Percentiles rank a stretch among this genome's conserved stretches.
Conservation (phyloP, 2,113 vertebrate species). For the Lipotes vexillifer region DNA sequence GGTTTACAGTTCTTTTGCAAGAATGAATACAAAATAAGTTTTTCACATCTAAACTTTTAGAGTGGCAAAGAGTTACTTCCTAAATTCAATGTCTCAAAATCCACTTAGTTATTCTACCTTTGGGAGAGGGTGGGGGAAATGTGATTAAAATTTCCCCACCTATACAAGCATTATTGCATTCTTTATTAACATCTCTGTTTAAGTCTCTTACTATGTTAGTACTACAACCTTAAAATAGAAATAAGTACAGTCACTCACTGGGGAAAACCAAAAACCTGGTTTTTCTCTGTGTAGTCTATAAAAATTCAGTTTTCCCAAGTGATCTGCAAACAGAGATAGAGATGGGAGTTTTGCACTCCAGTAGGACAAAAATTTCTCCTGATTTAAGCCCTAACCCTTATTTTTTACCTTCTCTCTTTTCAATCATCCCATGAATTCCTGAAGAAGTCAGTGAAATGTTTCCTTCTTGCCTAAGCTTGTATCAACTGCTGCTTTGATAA, state of each 20-base stretch:
- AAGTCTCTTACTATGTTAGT: background rate
- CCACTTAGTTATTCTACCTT: background rate
- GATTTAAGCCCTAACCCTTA: background rate
- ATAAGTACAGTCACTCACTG: background rate
- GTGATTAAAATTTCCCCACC: background rate
- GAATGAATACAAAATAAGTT: background rate
- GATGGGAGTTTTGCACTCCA: background rate
- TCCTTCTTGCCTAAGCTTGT: background rate
- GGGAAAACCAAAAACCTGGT: background rate
- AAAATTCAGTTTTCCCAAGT: background rate
- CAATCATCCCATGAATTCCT: background rate
- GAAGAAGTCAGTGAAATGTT: background rate
- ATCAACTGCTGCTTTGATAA: background rate
- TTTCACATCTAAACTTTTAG: background rate
- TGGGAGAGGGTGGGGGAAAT: background rate
- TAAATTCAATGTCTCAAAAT: background rate
- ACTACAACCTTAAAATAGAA: background rate
- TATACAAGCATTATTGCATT: background rate
- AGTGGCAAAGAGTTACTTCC: background rate
- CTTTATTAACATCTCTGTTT: background rate
- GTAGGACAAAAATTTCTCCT: background rate
- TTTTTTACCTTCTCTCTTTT: background rate
- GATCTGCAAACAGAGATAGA: background rate
- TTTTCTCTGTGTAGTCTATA: background rate
- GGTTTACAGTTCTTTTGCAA: background rate